Evolutionary conservation across 1,140 invertebrate species (phyloP), one percentile per base, ranked within the genome.

Genomic region (Acromyrmex heyeri): DNA sequence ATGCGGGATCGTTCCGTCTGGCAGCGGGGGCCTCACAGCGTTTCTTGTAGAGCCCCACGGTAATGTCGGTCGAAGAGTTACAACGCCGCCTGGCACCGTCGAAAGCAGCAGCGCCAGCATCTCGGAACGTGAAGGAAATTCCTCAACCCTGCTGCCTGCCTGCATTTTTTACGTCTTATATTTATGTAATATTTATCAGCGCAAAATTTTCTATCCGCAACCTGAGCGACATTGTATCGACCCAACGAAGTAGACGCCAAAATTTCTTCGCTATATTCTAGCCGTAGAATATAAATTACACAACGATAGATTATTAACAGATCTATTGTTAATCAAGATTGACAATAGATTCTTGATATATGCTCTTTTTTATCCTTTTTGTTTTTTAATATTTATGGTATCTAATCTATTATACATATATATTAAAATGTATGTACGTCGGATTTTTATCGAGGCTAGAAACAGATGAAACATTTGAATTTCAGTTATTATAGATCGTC

Each of bases 161-260:
- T 61, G 79, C 79, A 83, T 83, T 61, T 83, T 83, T 75, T 61
- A 61, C 70, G 8, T 75, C 79, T 83, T 50, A 83, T 83, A 83
- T 83, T 50, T 83, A 83, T 75, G 69, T 69, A 83, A 75, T 83
- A 83, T 83, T 83, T 83, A 75, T 83, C 69, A 83, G 38, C 55
- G 55, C 55, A 27, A 83, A 83, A 83, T 73, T 83, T 83, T 61
- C 79, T 50, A 55, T 57, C 86, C 86, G 83, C 83, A 76, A 48
- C 18, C 83, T 12, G 79, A 70, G 88, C 87, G 88, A 90, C 88
- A 82, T 91, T 87, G 76, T 34, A 83, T 83, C 55, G 38, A 50
- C 0, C 55, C 67, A 3, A 38, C 10, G 18, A 14, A 1, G 3
- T 10, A 44, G 7, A 72, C 50, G 21, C 8, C 62, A 21, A 55